A percentile compares a stretch with the other conserved stretches of the same genome.
Evolutionary conservation across 2,113 vertebrate genomes (phyloP).

Genomic region (Vidua chalybeata): DNA sequence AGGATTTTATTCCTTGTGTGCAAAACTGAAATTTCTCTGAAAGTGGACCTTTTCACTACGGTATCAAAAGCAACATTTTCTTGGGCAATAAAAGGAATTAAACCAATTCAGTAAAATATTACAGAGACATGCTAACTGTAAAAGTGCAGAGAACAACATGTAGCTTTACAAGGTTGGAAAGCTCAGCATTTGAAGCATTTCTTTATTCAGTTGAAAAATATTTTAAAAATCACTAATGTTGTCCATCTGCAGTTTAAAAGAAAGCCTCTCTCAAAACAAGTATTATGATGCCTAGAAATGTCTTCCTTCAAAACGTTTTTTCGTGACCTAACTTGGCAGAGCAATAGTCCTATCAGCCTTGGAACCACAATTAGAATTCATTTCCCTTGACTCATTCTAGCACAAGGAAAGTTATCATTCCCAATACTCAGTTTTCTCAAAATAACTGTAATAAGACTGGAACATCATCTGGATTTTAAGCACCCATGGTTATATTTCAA

Average conservation of each 20-base stretch:
- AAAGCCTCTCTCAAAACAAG: background rate
- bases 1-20: background rate
- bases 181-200: background rate
- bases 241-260: background rate
- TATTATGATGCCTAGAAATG: background rate
- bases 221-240: background rate
- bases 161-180: background rate
- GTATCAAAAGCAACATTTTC: background rate
- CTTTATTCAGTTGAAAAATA: background rate
- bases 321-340: background rate
- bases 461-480: background rate
- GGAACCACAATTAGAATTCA: background rate
- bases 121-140: background rate
- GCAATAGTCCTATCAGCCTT: background rate
- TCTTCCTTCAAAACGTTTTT: background rate
- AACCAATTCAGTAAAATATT: background rate
- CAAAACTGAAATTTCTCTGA: background rate
- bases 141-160: background rate
- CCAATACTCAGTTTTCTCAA: background rate
- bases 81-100: background rate
- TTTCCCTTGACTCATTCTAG: background rate
- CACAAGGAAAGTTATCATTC: background rate
- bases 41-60: background rate
- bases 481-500: background rate
- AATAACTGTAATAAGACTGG: background rate